phyloP scores from a whole-genome alignment of 2,888 invertebrate species.

The Euzophera pinguis region DNA sequence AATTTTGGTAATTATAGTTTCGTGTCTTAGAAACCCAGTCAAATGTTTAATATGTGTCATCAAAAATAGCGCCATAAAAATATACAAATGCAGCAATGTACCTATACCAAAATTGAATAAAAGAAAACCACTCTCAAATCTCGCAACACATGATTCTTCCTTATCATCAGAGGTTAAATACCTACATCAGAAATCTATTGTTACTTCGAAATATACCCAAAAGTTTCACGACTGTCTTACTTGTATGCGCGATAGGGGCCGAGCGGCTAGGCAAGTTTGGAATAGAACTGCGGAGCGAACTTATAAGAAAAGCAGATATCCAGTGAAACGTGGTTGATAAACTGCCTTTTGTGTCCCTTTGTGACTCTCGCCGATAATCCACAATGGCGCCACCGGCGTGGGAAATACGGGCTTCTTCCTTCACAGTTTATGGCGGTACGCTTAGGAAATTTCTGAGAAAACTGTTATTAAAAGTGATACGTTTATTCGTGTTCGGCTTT shows the following conservation, averaged over 20 bases:
- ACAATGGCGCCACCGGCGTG: conserved; percentile 40
- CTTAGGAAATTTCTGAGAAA: conserved; percentile 6
- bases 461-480: conserved; percentile 8
- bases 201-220: conserved; percentile 14
- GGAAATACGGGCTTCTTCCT: conserved; percentile 44
- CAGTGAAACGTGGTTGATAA: conserved; percentile 60
- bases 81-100: no score
- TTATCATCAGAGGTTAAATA: neutral
- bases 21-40: no score
- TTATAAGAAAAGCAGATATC: conserved; percentile 44
- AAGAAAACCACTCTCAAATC: no score
- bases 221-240: conserved; percentile 12
- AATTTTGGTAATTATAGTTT: no score
- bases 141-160: no score
- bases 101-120: no score
- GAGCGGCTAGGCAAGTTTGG: conserved; percentile 36
- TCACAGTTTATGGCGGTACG: conserved; percentile 28
- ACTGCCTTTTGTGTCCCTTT: conserved; percentile 62
- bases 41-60: no score
- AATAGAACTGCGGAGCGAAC: conserved; percentile 39
- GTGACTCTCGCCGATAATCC: conserved; percentile 56
- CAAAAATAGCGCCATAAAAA: no score
- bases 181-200: conserved; percentile 12
- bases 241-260: conserved; percentile 29
- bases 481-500: neutral